Evolutionary conservation across 2,888 invertebrate species (phyloP).

Genomic region (Muschampia plurimacula): DNA sequence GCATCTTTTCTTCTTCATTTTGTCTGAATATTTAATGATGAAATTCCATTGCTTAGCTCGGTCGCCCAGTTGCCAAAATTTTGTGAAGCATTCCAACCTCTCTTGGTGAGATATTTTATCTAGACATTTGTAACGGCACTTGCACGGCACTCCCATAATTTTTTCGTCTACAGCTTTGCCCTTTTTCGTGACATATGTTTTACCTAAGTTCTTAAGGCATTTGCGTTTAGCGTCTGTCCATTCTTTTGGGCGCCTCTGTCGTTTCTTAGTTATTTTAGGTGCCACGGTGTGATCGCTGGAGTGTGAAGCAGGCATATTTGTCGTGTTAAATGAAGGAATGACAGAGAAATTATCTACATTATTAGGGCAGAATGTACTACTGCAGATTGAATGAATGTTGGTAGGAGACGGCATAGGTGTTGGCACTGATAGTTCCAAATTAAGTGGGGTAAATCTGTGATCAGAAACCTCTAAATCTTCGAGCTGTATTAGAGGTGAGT

Average conservation of each 20-base stretch:
- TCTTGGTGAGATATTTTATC: too few relatives aligned
- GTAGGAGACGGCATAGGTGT: neutral
- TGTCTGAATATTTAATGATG: neutral
- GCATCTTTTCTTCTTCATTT: too few relatives aligned
- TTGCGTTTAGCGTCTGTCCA: neutral
- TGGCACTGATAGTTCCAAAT: neutral
- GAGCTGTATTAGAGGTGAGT: neutral
- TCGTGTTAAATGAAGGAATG: neutral
- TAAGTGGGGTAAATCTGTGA: neutral
- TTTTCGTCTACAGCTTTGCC: neutral
- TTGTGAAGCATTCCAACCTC: too few relatives aligned
- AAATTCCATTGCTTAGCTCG: neutral
- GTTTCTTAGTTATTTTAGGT: neutral
- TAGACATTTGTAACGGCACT: too few relatives aligned
- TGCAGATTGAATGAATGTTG: neutral
- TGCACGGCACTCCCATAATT: neutral
- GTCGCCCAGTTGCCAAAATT: neutral
- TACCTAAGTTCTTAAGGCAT: neutral
- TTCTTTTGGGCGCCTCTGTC: neutral
- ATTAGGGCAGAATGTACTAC: neutral
- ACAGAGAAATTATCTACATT: neutral
- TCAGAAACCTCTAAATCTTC: neutral
- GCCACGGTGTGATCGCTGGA: neutral
- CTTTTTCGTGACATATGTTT: neutral
- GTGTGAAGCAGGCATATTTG: neutral